A percentile compares a stretch with the other conserved stretches of the same genome.
Conservation (phyloP, 2,797 vertebrate species). For the Trachurus trachurus region DNA sequence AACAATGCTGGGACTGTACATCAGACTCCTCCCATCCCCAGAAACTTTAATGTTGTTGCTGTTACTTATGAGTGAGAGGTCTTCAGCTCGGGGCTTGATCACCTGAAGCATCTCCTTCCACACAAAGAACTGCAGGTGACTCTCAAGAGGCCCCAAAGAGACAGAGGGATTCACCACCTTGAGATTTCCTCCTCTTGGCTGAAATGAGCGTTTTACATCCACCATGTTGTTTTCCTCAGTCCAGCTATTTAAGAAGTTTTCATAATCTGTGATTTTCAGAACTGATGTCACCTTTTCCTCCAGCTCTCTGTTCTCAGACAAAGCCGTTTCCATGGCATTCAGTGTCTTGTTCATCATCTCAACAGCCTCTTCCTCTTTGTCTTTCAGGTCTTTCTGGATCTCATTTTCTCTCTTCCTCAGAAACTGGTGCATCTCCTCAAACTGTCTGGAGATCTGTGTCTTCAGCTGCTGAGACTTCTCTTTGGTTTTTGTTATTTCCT, state of each 20-base stretch:
- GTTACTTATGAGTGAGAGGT: neutral
- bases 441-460: conserved; percentile 34
- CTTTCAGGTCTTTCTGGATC: conserved; percentile 41
- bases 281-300: conserved; percentile 3
- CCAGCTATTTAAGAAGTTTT: conserved; percentile 50
- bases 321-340: conserved; percentile 1
- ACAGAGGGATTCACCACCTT: conserved; percentile 46
- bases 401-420: conserved; percentile 44
- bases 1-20: neutral
- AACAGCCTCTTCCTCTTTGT: conserved; percentile 24
- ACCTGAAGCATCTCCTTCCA: conserved; percentile 8
- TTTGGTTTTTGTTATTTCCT: conserved; percentile 65
- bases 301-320: conserved; percentile 33
- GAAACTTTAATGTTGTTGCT: neutral
- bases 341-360: conserved; percentile 42
- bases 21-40: neutral
- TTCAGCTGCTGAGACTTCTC: conserved; percentile 44
- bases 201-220: neutral
- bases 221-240: neutral
- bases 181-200: conserved; percentile 21
- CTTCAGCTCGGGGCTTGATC: neutral
- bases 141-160: conserved; percentile 66
- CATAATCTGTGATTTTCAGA: conserved; percentile 25
- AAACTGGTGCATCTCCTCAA: conserved; percentile 54
- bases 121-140: conserved; percentile 28